These are phyloP conservation scores for Capitulum mitella DNA, from an alignment of 2,888 invertebrate species.

Conservation along the genomic window DNA sequence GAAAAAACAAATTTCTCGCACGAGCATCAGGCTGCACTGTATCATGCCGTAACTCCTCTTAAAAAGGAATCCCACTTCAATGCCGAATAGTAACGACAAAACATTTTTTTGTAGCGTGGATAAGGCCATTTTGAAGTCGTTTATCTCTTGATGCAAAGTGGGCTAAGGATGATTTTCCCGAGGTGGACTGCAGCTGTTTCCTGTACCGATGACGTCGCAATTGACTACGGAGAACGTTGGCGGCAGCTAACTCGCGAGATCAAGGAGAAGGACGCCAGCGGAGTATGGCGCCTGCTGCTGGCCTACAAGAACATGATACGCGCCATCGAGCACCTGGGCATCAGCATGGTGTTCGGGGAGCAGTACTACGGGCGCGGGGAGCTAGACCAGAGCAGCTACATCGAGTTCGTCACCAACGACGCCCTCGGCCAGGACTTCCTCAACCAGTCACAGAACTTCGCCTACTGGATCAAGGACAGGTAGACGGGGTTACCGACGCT, in stretches of 20 bases:
- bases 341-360: conserved; percentile 46
- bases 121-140: no score
- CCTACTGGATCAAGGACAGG: conserved; percentile 41
- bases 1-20: no score
- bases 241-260: conserved; percentile 31
- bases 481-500: conserved; percentile 29
- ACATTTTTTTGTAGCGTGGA: no score
- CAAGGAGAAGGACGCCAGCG: conserved; percentile 32
- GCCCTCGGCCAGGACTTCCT: conserved; percentile 46
- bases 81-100: no score
- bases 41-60: no score
- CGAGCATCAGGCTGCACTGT: no score
- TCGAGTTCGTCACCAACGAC: conserved; percentile 43
- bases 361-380: conserved; percentile 45
- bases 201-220: no score
- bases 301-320: conserved; percentile 48
- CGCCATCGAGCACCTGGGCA: conserved; percentile 46
- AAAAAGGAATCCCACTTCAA: no score
- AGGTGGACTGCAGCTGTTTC: no score
- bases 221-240: no score
- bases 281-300: conserved; percentile 41
- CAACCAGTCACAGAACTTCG: conserved; percentile 44
- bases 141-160: no score
- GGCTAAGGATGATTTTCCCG: no score
- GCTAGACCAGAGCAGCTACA: conserved; percentile 41